Percentiles rank a stretch among this genome's conserved stretches.
These are phyloP conservation scores for Aspiorhynchus laticeps DNA, from an alignment of 2,113 vertebrate genomes.

Conservation along the genomic window DNA sequence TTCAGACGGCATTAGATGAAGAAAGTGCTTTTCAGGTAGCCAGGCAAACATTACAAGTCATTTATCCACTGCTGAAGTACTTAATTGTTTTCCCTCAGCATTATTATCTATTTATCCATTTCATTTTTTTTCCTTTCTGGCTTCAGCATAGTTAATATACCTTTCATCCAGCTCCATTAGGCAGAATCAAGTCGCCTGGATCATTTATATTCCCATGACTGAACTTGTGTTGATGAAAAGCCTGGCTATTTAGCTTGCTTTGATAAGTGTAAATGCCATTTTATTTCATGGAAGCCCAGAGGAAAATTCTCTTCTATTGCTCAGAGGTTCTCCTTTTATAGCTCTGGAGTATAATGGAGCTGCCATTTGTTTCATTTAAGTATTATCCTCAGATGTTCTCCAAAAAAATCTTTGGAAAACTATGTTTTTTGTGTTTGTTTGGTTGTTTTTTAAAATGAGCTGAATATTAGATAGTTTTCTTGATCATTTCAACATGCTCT, in stretches of 20 bases:
- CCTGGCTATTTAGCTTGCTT: constrained; percentile 10
- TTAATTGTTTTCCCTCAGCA: constrained; percentile 81
- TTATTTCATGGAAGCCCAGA: constrained; percentile 9
- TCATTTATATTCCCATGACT: constrained; percentile 31
- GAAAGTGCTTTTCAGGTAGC: constrained; percentile 91
- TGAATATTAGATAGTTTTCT: not conserved
- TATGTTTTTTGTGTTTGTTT: not conserved
- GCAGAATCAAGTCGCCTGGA: constrained; percentile 33
- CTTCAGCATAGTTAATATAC: constrained; percentile 42
- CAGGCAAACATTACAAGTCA: constrained; percentile 84
- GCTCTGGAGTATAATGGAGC: not conserved
- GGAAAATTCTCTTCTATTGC: not conserved
- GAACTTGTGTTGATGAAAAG: constrained; percentile 21
- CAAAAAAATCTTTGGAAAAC: not conserved
- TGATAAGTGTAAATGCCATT: not conserved
- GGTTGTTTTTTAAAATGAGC: not conserved
- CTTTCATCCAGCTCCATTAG: constrained; percentile 51
- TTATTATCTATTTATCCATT: constrained; percentile 56
- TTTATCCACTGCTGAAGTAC: constrained; percentile 82
- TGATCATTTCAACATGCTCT: not conserved
- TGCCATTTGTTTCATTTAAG: constrained; percentile 5
- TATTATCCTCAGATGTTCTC: not conserved
- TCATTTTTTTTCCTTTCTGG: constrained; percentile 4
- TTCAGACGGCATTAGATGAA: constrained; percentile 87
- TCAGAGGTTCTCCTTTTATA: not conserved